phyloP scores from a whole-genome alignment of 1,140 invertebrate genomes.

The Saccostrea glomerata region DNA sequence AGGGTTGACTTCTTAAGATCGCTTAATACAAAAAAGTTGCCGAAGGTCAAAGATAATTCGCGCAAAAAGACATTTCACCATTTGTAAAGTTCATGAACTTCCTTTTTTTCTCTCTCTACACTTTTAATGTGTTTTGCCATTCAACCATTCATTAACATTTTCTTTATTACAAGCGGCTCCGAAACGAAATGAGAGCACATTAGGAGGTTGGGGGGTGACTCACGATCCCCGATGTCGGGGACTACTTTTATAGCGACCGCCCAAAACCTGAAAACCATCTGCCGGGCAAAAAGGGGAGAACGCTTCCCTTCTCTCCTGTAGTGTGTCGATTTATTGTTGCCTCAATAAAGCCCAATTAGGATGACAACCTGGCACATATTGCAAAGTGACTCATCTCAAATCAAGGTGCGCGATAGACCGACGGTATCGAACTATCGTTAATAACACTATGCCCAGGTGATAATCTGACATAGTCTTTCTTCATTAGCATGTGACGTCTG shows the following conservation, averaged over 20 bases:
- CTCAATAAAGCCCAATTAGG: constrained; percentile 21
- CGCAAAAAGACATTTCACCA: constrained; percentile 1
- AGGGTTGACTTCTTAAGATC: neutral
- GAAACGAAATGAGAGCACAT: neutral
- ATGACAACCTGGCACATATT: constrained; percentile 28
- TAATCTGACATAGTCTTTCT: constrained; percentile 19
- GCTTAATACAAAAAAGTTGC: constrained; percentile 8
- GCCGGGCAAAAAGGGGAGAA: constrained; percentile 1
- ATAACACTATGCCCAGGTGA: constrained; percentile 10
- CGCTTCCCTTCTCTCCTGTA: neutral
- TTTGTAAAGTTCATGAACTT: constrained; percentile 27
- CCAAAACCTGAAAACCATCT: constrained; percentile 13
- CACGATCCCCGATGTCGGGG: neutral
- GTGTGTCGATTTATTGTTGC: constrained; percentile 2
- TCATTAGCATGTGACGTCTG: constrained; percentile 21
- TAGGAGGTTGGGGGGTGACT: constrained; percentile 6
- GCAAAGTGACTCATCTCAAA: constrained; percentile 24
- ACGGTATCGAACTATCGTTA: constrained; percentile 27
- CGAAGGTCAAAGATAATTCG: constrained; percentile 3
- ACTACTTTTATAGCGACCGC: constrained; percentile 8
- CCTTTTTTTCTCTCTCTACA: neutral
- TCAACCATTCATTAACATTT: constrained; percentile 8
- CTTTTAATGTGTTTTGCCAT: neutral
- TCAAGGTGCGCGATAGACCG: constrained; percentile 26
- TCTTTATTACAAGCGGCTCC: neutral